These are phyloP conservation scores for Taenioides sp. DNA, from an alignment of 2,797 vertebrate species.

Conservation along the genomic window DNA sequence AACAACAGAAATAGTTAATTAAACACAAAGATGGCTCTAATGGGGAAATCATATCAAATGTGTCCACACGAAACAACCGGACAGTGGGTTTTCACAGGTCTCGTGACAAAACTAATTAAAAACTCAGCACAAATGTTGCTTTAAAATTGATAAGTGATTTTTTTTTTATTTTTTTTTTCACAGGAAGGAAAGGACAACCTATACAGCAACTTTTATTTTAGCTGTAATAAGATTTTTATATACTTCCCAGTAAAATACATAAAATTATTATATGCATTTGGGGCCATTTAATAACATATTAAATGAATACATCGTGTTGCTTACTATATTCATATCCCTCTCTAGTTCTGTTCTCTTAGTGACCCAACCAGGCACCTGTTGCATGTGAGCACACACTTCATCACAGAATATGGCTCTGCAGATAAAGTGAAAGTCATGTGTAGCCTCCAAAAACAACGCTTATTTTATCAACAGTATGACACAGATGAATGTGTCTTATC, in stretches of 20 bases:
- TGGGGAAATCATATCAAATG: not conserved
- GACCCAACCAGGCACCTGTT: not conserved
- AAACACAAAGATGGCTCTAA: conserved; percentile 3
- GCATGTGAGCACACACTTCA: not conserved
- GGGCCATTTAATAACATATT: too few relatives aligned
- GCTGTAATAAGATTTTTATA: too few relatives aligned
- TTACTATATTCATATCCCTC: not conserved
- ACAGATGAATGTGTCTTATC: conserved; percentile 1
- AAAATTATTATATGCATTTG: too few relatives aligned
- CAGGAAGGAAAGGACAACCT: too few relatives aligned
- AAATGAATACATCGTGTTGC: not conserved
- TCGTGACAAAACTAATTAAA: not conserved
- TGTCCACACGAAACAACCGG: not conserved
- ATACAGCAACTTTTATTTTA: too few relatives aligned
- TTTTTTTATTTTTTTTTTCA: too few relatives aligned
- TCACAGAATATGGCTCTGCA: conserved; percentile 5
- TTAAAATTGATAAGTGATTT: not conserved
- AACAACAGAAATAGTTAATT: conserved; percentile 13
- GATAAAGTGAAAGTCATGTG: not conserved
- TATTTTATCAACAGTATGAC: conserved; percentile 11
- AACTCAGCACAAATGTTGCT: not conserved
- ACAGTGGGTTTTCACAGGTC: not conserved
- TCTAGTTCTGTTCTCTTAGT: not conserved
- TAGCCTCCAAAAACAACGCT: conserved; percentile 1
- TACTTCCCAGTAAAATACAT: too few relatives aligned